A percentile compares a stretch with the other conserved stretches of the same genome.
phyloP scores from a whole-genome alignment of 2,888 invertebrate genomes.

The Dromius quadrimaculatus region DNA sequence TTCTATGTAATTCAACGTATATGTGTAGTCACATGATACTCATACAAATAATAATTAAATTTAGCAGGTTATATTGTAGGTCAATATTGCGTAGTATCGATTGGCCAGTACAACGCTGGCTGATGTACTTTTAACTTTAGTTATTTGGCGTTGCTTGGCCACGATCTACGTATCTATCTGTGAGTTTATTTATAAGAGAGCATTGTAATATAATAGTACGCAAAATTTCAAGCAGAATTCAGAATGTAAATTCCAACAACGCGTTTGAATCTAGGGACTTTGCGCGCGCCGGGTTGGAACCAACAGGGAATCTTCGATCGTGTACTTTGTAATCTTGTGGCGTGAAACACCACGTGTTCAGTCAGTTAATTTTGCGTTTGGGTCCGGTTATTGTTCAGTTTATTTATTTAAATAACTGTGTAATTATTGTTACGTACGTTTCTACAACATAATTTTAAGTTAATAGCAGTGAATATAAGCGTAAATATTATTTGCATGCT shows the following conservation, averaged over 20 bases:
- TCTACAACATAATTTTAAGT: background rate
- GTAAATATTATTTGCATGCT: conserved; percentile 24
- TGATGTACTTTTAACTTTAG: conserved; percentile 1
- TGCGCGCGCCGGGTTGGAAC: conserved; percentile 20
- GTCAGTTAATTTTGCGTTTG: conserved; percentile 50
- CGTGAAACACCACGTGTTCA: conserved; percentile 52
- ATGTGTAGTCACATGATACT: conserved; percentile 26
- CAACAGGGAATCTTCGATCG: conserved; percentile 26
- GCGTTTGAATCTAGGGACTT: conserved; percentile 39
- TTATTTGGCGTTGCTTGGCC: conserved; percentile 19
- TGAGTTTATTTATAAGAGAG: conserved; percentile 23
- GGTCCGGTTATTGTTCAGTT: conserved; percentile 50
- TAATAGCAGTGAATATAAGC: background rate
- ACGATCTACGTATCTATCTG: conserved; percentile 14
- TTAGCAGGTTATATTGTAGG: conserved; percentile 38
- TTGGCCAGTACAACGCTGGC: conserved; percentile 20
- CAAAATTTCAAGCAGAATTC: conserved; percentile 8
- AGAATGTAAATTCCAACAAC: background rate
- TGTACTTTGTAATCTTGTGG: conserved; percentile 44
- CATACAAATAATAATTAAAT: conserved; percentile 43
- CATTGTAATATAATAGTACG: background rate
- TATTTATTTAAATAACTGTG: conserved; percentile 47
- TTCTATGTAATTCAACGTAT: conserved; percentile 19
- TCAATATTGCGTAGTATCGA: conserved; percentile 39
- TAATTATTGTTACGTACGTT: conserved; percentile 46